Conservation (phyloP, 2,797 vertebrate species). For the Sciurus carolinensis region DNA sequence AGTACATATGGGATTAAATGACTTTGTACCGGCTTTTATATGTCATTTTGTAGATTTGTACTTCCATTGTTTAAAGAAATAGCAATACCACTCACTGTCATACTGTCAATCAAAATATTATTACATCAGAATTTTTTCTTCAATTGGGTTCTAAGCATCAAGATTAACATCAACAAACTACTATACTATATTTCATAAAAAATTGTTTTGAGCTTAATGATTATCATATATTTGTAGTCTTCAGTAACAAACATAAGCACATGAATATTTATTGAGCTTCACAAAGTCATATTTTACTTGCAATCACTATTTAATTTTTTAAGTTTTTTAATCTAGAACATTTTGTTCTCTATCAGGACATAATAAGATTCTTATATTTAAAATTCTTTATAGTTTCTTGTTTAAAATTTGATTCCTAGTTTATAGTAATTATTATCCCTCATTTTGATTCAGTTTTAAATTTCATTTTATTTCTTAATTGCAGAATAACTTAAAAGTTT, state of each 20-base stretch:
- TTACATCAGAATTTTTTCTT: neutral
- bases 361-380: neutral
- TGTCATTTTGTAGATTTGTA: neutral
- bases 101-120: conserved; percentile 13
- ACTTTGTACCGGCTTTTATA: neutral
- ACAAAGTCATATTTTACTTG: conserved; percentile 24
- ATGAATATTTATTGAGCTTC: neutral
- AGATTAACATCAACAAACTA: neutral
- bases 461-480: conserved; percentile 9
- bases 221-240: conserved; percentile 16
- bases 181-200: neutral
- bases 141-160: neutral
- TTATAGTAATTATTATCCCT: neutral
- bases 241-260: conserved; percentile 31
- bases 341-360: neutral
- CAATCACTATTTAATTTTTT: conserved; percentile 28
- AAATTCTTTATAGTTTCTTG: conserved; percentile 45
- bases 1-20: neutral
- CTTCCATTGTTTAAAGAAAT: neutral
- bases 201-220: neutral
- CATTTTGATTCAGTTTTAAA: neutral
- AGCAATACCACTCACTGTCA: neutral
- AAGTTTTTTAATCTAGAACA: neutral
- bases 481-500: conserved; percentile 34
- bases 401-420: neutral